A percentile compares a stretch with the other conserved stretches of the same genome.
Evolutionary conservation across 2,888 invertebrate genomes (phyloP).

Genomic region (Apantesis nais): DNA sequence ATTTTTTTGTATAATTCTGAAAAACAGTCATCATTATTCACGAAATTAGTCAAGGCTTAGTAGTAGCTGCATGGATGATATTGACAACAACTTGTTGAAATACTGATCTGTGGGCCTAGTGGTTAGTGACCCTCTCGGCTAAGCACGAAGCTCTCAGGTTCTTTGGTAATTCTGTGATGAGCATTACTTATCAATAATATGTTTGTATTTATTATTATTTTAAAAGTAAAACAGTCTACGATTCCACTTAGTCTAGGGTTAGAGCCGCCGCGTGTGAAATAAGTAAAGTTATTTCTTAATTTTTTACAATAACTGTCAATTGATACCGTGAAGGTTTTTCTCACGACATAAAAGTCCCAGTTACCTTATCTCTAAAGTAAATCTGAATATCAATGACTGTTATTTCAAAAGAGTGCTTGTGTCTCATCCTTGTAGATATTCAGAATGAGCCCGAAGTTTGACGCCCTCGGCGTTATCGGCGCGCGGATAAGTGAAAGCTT

Average conservation of each 20-base stretch:
- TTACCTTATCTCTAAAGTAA: constrained; percentile 12
- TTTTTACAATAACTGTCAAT: background rate
- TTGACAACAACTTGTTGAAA: background rate
- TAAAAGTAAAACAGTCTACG: no score
- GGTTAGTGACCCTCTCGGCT: no score
- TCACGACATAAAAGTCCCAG: background rate
- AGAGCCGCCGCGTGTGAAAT: no score
- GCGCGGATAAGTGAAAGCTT: constrained; percentile 54
- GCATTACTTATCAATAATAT: no score
- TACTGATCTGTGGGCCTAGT: no score
- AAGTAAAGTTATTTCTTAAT: no score
- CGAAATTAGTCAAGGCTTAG: background rate
- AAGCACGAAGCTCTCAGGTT: no score
- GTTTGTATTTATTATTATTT: no score
- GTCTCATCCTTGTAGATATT: constrained; percentile 21
- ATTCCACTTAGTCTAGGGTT: no score
- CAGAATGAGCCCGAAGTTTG: constrained; percentile 35
- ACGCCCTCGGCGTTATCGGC: constrained; percentile 49
- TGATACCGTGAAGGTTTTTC: background rate
- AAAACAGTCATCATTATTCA: background rate
- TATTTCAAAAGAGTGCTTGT: constrained; percentile 17
- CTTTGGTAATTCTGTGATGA: no score
- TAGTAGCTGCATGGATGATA: background rate
- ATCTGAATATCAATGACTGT: constrained; percentile 16
- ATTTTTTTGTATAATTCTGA: no score